These are phyloP conservation scores for Drosophila novamexicana DNA, from an alignment of 1,140 invertebrate genomes.

Conservation along the genomic window DNA sequence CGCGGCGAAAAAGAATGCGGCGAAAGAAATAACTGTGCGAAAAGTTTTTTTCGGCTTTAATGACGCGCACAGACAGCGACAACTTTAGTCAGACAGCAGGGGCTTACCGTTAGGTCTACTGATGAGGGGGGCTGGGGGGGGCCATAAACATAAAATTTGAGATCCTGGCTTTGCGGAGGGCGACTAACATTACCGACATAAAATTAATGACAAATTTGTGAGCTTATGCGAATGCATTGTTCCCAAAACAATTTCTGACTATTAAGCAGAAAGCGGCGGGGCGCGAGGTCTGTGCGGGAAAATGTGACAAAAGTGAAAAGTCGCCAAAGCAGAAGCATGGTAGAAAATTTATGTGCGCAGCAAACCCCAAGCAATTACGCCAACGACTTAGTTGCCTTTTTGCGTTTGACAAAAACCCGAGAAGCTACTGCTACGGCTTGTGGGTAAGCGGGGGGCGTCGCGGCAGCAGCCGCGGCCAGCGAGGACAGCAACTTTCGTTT, in stretches of 20 bases:
- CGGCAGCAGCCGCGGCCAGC: constrained; percentile 36
- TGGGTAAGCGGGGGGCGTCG: background rate
- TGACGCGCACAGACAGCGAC: constrained; percentile 65
- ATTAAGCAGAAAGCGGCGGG: constrained; percentile 20
- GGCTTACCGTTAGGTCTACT: background rate
- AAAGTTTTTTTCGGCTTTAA: constrained; percentile 71
- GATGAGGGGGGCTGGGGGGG: background rate
- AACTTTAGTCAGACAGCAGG: constrained; percentile 26
- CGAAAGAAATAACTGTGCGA: constrained; percentile 38
- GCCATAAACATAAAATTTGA: constrained; percentile 46
- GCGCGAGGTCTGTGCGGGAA: background rate
- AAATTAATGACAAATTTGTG: constrained; percentile 74
- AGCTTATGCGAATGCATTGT: constrained; percentile 61
- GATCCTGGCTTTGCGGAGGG: constrained; percentile 6
- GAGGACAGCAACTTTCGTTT: constrained; percentile 39
- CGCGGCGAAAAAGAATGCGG: constrained; percentile 10
- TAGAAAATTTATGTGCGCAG: constrained; percentile 41
- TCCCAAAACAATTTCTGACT: constrained; percentile 49
- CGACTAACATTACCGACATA: constrained; percentile 56
- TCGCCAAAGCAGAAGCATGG: constrained; percentile 23
- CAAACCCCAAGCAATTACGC: constrained; percentile 56
- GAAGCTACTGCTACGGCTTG: background rate
- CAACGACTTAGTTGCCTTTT: constrained; percentile 41
- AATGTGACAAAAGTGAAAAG: constrained; percentile 57
- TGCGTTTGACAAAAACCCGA: constrained; percentile 30